Base-by-base conservation (phyloP, 53 echinoderm and acorn worm species). In the Temnopleurus reevesii region DNA sequence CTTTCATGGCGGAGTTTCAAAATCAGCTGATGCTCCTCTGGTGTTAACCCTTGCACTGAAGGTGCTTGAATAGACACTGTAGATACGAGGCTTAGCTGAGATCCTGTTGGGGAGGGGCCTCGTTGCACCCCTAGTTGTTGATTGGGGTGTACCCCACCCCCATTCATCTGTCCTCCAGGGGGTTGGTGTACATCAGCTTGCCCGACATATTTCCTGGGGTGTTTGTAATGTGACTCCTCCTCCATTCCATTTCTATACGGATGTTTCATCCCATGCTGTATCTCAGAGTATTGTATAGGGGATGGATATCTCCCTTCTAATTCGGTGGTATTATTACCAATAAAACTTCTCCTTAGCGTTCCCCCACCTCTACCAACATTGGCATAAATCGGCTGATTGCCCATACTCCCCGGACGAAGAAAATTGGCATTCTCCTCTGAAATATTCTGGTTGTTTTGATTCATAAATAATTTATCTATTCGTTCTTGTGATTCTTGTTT, bases 41-140 rank as follows among this genome's bases (percentile, higher is more conserved):
- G 30, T 29, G 88, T 49, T 65, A 87, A 66, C 8, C 88, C 71
- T 2, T 87, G 88, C 18, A 87, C 46, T 49, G 88, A 87, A 15
- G 88, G 88, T 29, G 88, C 65, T 30, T 87, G 88, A 29, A 87
- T 33, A 2, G 88, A 87, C 49, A 87, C 88, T 18, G 88, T 87
- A 2, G 88, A 87, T 36, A 71, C 88, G 10, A 66, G 51, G 46
- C 66, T 87, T 24, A n/a, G 66, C 27, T 29, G 64, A 23, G 88
- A 87, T 21, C 10, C 65, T 19, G 53, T 36, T 33, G 88, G 88
- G 46, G 88, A 87, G 34, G 71, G 88, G 24, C 71, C 71, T n/a
- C 10, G 41, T n/a, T 38, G 71, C 12, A 71, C 9, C 41, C 71
- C 41, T 41, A 21, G 41, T 23, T 31, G 56, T 15, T 85, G 41